A percentile compares a stretch with the other conserved stretches of the same genome.
phyloP scores from a whole-genome alignment of 2,888 invertebrate genomes.

The Celastrina argiolus region DNA sequence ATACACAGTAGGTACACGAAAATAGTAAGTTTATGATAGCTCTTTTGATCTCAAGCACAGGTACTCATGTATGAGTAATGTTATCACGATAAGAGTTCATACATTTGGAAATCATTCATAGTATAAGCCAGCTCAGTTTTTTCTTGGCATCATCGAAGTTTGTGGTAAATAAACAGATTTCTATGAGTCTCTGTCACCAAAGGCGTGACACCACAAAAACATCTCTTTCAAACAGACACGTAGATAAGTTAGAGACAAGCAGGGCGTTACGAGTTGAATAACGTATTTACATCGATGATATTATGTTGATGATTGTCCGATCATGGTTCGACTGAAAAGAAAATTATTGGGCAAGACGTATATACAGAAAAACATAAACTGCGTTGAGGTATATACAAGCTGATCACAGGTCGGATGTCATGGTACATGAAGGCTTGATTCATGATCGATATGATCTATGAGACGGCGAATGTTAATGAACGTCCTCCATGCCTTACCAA shows the following conservation, averaged over 20 bases:
- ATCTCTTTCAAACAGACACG: neutral
- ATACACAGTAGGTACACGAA: neutral
- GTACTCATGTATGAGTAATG: no score
- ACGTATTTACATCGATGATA: slow-evolving; percentile 15
- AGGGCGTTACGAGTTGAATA: neutral
- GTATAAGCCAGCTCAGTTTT: neutral
- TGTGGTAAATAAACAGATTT: neutral
- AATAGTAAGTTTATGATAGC: neutral
- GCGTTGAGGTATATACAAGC: slow-evolving; percentile 7
- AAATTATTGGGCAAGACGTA: slow-evolving; percentile 17
- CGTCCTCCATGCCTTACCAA: slow-evolving; percentile 60
- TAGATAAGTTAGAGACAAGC: neutral
- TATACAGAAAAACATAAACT: slow-evolving; percentile 13
- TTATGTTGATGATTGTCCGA: slow-evolving; percentile 13
- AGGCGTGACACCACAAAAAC: no score
- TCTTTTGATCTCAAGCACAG: neutral
- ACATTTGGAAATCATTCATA: neutral
- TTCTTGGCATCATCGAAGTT: neutral
- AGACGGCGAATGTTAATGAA: slow-evolving; percentile 42
- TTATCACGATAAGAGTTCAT: neutral
- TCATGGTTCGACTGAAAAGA: slow-evolving; percentile 29
- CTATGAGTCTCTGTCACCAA: no score
- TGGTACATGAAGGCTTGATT: neutral
- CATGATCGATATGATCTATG: slow-evolving; percentile 29
- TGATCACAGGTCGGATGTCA: slow-evolving; percentile 13